Conservation (phyloP, 2,113 vertebrate genomes). For the Acrocephalus kingi region DNA sequence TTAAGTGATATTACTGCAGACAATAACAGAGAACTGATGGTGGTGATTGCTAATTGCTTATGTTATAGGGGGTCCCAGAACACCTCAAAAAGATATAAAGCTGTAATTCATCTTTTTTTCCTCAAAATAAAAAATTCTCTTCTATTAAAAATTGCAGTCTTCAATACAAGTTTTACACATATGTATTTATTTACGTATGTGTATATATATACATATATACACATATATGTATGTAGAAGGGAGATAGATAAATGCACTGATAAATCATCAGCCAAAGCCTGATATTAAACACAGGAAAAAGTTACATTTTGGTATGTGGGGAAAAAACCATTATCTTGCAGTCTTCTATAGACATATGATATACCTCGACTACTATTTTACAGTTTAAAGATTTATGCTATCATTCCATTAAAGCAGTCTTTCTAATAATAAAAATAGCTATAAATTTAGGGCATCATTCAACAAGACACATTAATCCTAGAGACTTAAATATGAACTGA, state of each 20-base stretch:
- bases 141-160: neutral
- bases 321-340: neutral
- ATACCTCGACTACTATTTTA: neutral
- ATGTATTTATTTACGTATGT: accelerated
- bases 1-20: neutral
- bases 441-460: conserved; percentile 5
- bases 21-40: neutral
- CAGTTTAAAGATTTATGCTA: neutral
- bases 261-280: neutral
- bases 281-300: neutral
- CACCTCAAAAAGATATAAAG: neutral
- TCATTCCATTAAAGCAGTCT: neutral
- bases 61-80: neutral
- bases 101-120: neutral
- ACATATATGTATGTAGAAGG: neutral
- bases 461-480: conserved; percentile 15
- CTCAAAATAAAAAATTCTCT: accelerated
- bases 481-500: neutral
- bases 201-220: neutral
- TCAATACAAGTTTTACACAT: neutral
- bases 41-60: neutral
- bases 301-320: accelerated
- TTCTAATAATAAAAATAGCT: neutral
- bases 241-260: neutral
- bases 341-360: neutral